These are phyloP conservation scores for Rhodeus uyekii DNA, from an alignment of 2,797 vertebrate species.

Conservation along the genomic window DNA sequence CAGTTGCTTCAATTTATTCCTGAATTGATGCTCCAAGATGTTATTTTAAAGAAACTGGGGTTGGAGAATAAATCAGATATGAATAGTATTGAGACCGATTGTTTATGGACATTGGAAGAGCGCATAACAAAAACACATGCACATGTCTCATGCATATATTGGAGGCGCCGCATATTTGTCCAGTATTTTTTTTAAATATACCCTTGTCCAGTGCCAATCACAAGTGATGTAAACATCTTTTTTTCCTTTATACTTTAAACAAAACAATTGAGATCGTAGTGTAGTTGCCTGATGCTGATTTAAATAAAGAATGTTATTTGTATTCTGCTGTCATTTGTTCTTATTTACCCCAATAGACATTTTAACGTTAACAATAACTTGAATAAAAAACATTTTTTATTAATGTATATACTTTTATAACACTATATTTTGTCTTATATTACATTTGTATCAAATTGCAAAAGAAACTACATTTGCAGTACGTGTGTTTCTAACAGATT, in stretches of 20 bases:
- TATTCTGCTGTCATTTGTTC: slow-evolving; percentile 53
- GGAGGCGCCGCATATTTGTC: slow-evolving; percentile 78
- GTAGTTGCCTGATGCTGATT: slow-evolving; percentile 84
- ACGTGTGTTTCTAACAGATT: too few species aligned
- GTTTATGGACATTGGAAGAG: background rate
- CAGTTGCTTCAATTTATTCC: slow-evolving; percentile 28
- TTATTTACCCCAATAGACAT: background rate
- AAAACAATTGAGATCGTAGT: slow-evolving; percentile 74
- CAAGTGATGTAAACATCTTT: slow-evolving; percentile 79
- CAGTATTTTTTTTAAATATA: slow-evolving; percentile 73
- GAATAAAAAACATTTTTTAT: too few species aligned
- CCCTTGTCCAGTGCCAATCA: slow-evolving; percentile 83
- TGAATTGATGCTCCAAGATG: background rate
- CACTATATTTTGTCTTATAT: too few species aligned
- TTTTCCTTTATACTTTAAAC: slow-evolving; percentile 70
- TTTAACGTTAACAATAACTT: too few species aligned
- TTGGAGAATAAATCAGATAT: slow-evolving; percentile 5
- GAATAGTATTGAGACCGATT: background rate
- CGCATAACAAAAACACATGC: slow-evolving; percentile 43
- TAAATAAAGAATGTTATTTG: slow-evolving; percentile 86
- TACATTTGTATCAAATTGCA: too few species aligned
- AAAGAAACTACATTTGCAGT: too few species aligned
- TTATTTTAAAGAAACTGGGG: slow-evolving; percentile 1
- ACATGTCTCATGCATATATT: slow-evolving; percentile 69
- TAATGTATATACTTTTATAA: too few species aligned